phyloP scores from a whole-genome alignment of 1,140 invertebrate genomes.

The Drosophila eugracilis region DNA sequence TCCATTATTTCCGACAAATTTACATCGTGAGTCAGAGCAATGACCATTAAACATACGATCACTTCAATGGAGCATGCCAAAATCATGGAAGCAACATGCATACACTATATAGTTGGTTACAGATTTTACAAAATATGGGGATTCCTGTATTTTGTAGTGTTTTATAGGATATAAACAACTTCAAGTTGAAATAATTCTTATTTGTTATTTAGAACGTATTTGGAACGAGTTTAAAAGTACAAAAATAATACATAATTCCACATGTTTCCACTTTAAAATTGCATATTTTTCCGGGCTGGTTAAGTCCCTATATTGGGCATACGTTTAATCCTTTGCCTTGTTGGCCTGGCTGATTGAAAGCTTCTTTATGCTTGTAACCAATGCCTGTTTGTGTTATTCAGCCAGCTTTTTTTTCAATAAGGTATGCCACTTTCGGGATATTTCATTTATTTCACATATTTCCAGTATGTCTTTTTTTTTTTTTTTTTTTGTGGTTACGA shows the following conservation, averaged over 20 bases:
- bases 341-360: conserved; percentile 3
- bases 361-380: conserved; percentile 15
- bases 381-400: conserved; percentile 9
- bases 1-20: neutral
- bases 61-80: neutral
- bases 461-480: conserved; percentile 5
- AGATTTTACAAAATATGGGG: no score
- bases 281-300: neutral
- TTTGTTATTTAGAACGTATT: no score
- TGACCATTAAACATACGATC: neutral
- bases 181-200: no score
- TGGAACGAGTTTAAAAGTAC: no score
- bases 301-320: conserved; percentile 2
- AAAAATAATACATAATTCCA: no score
- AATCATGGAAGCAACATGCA: neutral
- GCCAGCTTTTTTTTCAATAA: conserved; percentile 13
- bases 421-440: conserved; percentile 3
- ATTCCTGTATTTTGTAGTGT: no score
- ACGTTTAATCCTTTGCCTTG: neutral
- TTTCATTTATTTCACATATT: conserved; percentile 50
- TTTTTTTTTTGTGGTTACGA: conserved; percentile 31
- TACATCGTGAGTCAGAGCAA: conserved; percentile 1
- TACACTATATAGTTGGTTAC: neutral
- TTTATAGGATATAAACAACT: no score
- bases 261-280: neutral